Percentiles rank a stretch among this genome's conserved stretches.
These are phyloP conservation scores for Turdus rufiventris DNA, from an alignment of 2,113 vertebrate species.

Conservation along the genomic window DNA sequence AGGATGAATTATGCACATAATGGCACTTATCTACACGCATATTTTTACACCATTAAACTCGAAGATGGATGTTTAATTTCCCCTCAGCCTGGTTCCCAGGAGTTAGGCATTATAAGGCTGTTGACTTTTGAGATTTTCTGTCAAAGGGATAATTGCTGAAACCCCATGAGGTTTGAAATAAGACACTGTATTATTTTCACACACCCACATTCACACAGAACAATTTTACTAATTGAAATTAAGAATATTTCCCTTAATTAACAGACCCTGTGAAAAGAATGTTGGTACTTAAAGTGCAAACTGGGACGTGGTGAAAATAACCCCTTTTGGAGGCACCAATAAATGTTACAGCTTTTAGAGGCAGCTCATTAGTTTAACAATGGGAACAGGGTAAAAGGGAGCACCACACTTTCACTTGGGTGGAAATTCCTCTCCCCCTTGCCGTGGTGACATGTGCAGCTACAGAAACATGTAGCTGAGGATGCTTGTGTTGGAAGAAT, in stretches of 20 bases:
- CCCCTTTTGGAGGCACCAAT: neutral
- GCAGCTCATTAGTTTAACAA: neutral
- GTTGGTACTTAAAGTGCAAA: neutral
- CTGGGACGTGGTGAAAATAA: neutral
- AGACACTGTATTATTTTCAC: constrained; percentile 36
- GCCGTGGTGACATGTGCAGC: neutral
- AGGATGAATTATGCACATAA: neutral
- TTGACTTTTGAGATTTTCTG: constrained; percentile 16
- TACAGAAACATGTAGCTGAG: neutral
- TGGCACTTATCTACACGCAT: neutral
- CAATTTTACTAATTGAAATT: constrained; percentile 20
- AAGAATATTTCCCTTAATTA: constrained; percentile 1
- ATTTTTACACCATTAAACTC: neutral
- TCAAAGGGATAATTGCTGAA: constrained; percentile 31
- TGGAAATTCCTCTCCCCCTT: neutral
- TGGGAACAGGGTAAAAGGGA: neutral
- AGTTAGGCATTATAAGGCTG: neutral
- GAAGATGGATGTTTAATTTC: neutral
- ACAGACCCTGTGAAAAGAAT: neutral
- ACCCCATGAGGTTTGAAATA: constrained; percentile 39
- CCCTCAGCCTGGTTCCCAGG: neutral
- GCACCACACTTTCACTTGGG: neutral
- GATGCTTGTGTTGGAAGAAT: neutral
- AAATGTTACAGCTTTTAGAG: neutral
- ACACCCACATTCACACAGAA: constrained; percentile 22